Percentiles rank a stretch among this genome's conserved stretches.
These are phyloP conservation scores for Drosophila ananassae DNA, from an alignment of 1,140 invertebrate species.

Conservation along the genomic window DNA sequence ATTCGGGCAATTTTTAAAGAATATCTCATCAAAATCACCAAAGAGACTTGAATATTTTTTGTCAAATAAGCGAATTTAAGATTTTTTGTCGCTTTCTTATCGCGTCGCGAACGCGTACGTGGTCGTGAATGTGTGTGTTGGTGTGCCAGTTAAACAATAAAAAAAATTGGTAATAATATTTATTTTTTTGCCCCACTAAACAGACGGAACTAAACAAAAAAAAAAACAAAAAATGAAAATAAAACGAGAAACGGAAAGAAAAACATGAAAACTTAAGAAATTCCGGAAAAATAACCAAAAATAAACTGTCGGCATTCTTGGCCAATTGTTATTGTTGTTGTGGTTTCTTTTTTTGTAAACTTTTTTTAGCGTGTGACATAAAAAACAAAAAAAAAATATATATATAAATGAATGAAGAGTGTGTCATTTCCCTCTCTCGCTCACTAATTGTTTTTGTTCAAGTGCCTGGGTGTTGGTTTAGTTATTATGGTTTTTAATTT, in stretches of 20 bases:
- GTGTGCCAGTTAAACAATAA: constrained; percentile 40
- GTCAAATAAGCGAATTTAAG: neutral
- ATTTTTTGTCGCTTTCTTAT: constrained; percentile 19
- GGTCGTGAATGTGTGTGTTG: constrained; percentile 42
- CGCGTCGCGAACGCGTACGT: constrained; percentile 44
- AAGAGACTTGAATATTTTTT: neutral
- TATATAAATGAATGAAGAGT: constrained; percentile 15
- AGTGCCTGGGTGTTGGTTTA: constrained; percentile 2
- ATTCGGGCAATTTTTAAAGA: neutral
- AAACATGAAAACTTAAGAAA: constrained; percentile 33
- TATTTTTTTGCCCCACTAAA: neutral
- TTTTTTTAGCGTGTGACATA: constrained; percentile 47
- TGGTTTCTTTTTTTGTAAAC: constrained; percentile 21
- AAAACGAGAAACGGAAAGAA: neutral
- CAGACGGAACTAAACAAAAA: constrained; percentile 2
- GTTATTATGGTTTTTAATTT: neutral
- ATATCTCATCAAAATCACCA: neutral
- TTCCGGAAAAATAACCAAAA: constrained; percentile 26
- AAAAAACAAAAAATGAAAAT: constrained; percentile 24
- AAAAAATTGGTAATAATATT: constrained; percentile 33
- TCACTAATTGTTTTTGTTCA: constrained; percentile 30
- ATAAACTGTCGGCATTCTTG: constrained; percentile 43
- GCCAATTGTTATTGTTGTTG: neutral
- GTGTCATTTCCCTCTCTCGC: constrained; percentile 8
- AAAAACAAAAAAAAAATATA: neutral